These are phyloP conservation scores for Tetrax tetrax DNA, from an alignment of 2,113 vertebrate genomes.

Conservation along the genomic window DNA sequence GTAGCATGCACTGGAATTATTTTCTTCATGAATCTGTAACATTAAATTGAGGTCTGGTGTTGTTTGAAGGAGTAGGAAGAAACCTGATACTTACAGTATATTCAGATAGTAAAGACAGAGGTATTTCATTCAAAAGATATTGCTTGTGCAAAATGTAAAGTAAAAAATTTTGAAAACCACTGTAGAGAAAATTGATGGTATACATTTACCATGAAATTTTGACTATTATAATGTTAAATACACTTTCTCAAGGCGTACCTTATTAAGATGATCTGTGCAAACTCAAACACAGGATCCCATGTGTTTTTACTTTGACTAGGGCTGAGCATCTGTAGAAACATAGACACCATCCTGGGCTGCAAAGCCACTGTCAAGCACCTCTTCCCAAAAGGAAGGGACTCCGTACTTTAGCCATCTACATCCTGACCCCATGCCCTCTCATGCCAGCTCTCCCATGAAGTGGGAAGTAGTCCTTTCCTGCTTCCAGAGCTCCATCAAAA, in stretches of 20 bases:
- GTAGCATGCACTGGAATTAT: neutral
- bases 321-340: neutral
- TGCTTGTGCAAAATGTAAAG: neutral
- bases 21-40: neutral
- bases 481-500: neutral
- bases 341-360: neutral
- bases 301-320: neutral
- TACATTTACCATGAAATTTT: neutral
- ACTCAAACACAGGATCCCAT: neutral
- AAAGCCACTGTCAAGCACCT: neutral
- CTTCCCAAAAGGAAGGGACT: neutral
- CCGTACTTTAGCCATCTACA: neutral
- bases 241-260: neutral
- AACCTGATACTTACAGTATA: neutral
- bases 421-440: neutral
- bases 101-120: neutral
- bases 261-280: neutral
- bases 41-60: neutral
- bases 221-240: neutral
- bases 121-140: neutral
- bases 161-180: neutral
- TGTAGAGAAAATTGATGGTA: neutral
- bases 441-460: neutral
- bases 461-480: neutral
- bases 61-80: neutral